Percentiles rank a stretch among this genome's conserved stretches.
phyloP scores from a whole-genome alignment of 2,113 vertebrate genomes.

The Tupaia tana region DNA sequence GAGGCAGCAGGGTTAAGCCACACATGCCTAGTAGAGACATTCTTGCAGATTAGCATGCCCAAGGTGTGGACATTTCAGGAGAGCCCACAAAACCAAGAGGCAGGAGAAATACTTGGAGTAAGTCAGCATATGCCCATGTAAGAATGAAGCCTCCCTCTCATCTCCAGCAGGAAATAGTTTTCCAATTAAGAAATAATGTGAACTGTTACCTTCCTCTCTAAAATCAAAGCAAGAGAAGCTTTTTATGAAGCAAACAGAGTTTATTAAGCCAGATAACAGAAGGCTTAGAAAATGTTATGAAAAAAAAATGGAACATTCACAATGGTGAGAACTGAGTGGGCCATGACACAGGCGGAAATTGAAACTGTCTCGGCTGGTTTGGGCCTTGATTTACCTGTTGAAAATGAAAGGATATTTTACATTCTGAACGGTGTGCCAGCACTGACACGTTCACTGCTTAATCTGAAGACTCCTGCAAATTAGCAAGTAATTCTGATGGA shows the following conservation, averaged over 20 bases:
- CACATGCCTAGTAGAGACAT: too few species aligned
- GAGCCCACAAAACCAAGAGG: not conserved
- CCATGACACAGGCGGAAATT: constrained; percentile 15
- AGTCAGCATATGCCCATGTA: not conserved
- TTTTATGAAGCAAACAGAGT: not conserved
- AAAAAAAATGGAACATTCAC: not conserved
- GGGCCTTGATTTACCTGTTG: constrained; percentile 63
- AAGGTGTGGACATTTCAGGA: not conserved
- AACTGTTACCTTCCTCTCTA: constrained; percentile 4
- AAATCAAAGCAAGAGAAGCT: not conserved
- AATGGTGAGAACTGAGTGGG: not conserved
- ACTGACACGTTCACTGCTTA: constrained; percentile 77
- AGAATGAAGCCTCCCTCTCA: not conserved
- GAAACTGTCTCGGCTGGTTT: constrained; percentile 48
- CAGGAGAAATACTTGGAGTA: not conserved
- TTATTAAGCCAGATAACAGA: not conserved
- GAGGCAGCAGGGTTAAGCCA: not conserved
- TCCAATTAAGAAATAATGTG: constrained; percentile 1
- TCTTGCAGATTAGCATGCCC: not conserved
- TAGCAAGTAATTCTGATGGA: constrained; percentile 84
- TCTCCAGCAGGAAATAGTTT: not conserved
- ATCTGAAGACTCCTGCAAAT: constrained; percentile 82
- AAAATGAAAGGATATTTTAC: constrained; percentile 79
- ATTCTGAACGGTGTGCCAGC: constrained; percentile 68
- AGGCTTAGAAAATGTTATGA: constrained; percentile 22